Conservation (phyloP, 2,888 invertebrate species). For the Halocaridina rubra region DNA sequence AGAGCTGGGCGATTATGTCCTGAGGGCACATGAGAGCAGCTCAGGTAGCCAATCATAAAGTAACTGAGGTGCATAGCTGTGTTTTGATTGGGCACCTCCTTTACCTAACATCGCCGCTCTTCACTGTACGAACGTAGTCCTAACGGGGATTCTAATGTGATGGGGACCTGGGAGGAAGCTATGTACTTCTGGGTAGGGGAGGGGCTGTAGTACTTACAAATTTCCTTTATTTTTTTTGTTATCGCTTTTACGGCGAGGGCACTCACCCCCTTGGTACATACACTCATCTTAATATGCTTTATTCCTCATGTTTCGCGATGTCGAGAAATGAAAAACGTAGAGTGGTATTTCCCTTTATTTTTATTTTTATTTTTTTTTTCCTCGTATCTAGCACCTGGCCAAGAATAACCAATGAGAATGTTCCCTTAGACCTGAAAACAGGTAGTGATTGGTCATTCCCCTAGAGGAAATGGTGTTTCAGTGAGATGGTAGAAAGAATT, state of each 20-base stretch:
- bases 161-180: not conserved
- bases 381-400: constrained; percentile 13
- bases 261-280: too few relatives aligned
- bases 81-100: constrained; percentile 40
- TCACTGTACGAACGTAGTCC: constrained; percentile 3
- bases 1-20: constrained; percentile 40
- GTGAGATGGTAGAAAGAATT: constrained; percentile 37
- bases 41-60: constrained; percentile 57
- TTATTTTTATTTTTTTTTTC: not conserved
- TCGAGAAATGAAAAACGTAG: too few relatives aligned
- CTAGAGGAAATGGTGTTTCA: constrained; percentile 45
- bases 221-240: not conserved
- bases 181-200: not conserved
- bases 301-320: too few relatives aligned
- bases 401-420: constrained; percentile 34
- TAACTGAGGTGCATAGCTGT: constrained; percentile 51
- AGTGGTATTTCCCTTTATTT: too few relatives aligned
- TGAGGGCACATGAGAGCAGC: constrained; percentile 44
- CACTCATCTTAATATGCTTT: too few relatives aligned
- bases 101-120: constrained; percentile 11
- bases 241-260: too few relatives aligned
- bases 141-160: constrained; percentile 28
- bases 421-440: constrained; percentile 34
- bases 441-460: constrained; percentile 39
- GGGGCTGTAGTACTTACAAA: not conserved